These are phyloP conservation scores for Erinaceus europaeus DNA, from an alignment of 2,113 vertebrate species.

Conservation along the genomic window DNA sequence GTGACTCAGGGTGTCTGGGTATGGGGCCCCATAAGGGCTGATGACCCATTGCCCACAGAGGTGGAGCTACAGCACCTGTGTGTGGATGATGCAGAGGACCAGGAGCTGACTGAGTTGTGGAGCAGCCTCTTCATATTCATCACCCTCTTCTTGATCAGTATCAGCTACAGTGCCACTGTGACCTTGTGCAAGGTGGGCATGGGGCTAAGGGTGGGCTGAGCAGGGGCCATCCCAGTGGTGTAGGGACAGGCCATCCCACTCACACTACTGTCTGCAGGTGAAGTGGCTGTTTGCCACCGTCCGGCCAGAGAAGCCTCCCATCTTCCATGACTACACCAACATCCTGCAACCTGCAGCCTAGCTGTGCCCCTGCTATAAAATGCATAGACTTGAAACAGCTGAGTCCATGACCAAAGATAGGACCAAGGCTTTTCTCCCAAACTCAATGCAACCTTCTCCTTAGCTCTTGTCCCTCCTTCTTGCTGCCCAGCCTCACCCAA, in stretches of 20 bases:
- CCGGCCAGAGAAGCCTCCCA: background rate
- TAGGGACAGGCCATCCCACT: accelerated
- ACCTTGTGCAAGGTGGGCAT: slow-evolving; percentile 68
- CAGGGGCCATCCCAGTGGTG: too few relatives aligned
- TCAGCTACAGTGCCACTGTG: slow-evolving; percentile 49
- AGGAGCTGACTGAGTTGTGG: slow-evolving; percentile 55
- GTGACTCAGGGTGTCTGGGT: background rate
- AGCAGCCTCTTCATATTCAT: slow-evolving; percentile 60
- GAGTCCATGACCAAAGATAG: background rate
- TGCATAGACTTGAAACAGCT: too few relatives aligned
- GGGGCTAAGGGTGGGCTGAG: accelerated
- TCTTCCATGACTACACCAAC: slow-evolving; percentile 23
- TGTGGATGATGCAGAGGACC: accelerated
- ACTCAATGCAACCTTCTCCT: too few relatives aligned
- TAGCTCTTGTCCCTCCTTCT: too few relatives aligned
- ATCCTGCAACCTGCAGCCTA: accelerated
- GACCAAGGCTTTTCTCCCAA: too few relatives aligned
- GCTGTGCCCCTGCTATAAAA: accelerated
- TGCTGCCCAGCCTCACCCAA: too few relatives aligned
- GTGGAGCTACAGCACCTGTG: slow-evolving; percentile 34
- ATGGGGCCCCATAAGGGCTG: background rate
- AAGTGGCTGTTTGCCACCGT: background rate
- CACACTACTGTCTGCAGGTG: slow-evolving; percentile 35
- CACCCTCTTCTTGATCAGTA: slow-evolving; percentile 72
- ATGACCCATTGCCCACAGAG: slow-evolving; percentile 26